Conservation (phyloP, 2,113 vertebrate species). For the Meriones unguiculatus region DNA sequence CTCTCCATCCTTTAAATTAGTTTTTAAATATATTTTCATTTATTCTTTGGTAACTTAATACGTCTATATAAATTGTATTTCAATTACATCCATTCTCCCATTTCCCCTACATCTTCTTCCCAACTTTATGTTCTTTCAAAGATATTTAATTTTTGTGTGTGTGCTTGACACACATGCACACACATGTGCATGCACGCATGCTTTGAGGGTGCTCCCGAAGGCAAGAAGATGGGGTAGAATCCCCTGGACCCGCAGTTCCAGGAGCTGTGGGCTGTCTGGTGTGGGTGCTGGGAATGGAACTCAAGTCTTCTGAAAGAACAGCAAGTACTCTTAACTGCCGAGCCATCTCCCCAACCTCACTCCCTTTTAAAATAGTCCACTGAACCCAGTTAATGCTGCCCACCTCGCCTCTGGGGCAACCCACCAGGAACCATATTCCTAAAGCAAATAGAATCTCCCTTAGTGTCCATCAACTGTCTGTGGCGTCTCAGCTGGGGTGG, state of each 20-base stretch:
- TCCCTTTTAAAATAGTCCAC: background rate
- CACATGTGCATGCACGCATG: background rate
- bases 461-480: background rate
- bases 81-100: background rate
- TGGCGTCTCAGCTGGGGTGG: background rate
- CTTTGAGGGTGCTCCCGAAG: background rate
- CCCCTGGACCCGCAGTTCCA: background rate
- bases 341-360: background rate
- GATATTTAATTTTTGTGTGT: background rate
- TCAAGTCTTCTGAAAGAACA: background rate
- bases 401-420: no score
- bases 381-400: background rate
- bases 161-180: background rate
- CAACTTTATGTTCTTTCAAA: background rate
- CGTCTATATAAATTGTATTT: background rate
- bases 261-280: background rate
- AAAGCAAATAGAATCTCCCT: background rate
- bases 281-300: background rate
- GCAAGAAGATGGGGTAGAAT: background rate
- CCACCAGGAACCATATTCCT: background rate
- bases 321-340: background rate
- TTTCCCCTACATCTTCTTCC: background rate
- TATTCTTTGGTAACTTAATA: background rate
- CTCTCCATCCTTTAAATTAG: background rate
- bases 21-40: background rate